These are phyloP conservation scores for Riparia riparia DNA, from an alignment of 2,113 vertebrate genomes.

Conservation along the genomic window DNA sequence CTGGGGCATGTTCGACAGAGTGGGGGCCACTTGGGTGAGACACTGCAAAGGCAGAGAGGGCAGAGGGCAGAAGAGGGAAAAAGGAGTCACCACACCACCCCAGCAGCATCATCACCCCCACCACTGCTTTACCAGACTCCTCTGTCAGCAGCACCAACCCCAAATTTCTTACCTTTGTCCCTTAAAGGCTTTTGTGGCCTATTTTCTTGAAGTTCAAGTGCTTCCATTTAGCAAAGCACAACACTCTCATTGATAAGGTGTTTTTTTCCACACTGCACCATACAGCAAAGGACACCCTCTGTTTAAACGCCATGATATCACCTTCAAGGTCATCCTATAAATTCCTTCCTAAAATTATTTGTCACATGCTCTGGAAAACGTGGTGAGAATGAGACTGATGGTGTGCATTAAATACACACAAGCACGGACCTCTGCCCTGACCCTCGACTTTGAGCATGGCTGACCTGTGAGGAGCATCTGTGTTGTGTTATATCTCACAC, in stretches of 20 bases:
- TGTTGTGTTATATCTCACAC: background rate
- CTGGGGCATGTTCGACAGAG: background rate
- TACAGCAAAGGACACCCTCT: background rate
- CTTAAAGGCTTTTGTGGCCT: background rate
- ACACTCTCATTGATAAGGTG: background rate
- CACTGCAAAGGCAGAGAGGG: background rate
- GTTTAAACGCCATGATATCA: background rate
- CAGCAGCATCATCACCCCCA: background rate
- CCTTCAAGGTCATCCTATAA: background rate
- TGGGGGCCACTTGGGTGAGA: background rate
- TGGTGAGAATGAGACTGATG: background rate
- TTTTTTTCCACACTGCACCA: background rate
- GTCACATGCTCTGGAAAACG: background rate
- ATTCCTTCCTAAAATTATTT: constrained; percentile 8
- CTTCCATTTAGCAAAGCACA: background rate
- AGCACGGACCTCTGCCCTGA: background rate
- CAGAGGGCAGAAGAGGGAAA: background rate
- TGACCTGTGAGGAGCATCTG: background rate
- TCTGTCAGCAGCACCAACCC: background rate
- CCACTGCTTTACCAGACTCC: background rate
- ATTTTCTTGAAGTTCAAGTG: background rate
- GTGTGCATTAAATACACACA: background rate
- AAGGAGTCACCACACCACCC: background rate
- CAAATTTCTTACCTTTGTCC: background rate
- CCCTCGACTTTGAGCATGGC: background rate